Evolutionary conservation across 2,113 vertebrate species (phyloP).

Genomic region (Chamaea fasciata): DNA sequence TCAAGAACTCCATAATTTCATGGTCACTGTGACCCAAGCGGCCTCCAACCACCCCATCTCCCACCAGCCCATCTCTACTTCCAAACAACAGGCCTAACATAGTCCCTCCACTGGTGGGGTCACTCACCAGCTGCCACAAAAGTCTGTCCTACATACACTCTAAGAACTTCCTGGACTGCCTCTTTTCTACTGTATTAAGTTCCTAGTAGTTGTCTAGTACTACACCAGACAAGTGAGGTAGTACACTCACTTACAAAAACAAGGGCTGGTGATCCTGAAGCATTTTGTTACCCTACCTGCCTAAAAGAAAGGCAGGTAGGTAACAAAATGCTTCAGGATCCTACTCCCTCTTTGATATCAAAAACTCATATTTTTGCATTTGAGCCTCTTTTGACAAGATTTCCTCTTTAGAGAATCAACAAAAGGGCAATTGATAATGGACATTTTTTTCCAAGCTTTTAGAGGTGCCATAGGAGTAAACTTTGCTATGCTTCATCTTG

Average conservation of each 20-base stretch:
- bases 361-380: neutral
- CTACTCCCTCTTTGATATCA: neutral
- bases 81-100: neutral
- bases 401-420: neutral
- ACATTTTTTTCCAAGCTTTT: neutral
- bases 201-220: neutral
- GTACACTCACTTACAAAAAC: too few relatives aligned
- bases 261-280: too few relatives aligned
- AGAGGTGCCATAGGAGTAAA: neutral
- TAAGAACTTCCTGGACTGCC: neutral
- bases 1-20: neutral
- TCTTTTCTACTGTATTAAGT: neutral
- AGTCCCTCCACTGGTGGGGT: neutral
- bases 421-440: neutral
- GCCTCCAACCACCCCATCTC: neutral
- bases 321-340: too few relatives aligned
- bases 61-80: neutral
- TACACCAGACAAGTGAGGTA: too few relatives aligned
- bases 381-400: neutral
- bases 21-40: fast-evolving
- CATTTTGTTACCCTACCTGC: fast-evolving
- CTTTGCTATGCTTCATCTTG: neutral
- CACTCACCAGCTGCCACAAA: neutral
- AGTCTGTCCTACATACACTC: neutral
- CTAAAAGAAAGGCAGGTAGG: too few relatives aligned